Evolutionary conservation across 1,140 invertebrate genomes (phyloP), one percentile per base, ranked within the genome.

Genomic region (Sycophaga agraensis): DNA sequence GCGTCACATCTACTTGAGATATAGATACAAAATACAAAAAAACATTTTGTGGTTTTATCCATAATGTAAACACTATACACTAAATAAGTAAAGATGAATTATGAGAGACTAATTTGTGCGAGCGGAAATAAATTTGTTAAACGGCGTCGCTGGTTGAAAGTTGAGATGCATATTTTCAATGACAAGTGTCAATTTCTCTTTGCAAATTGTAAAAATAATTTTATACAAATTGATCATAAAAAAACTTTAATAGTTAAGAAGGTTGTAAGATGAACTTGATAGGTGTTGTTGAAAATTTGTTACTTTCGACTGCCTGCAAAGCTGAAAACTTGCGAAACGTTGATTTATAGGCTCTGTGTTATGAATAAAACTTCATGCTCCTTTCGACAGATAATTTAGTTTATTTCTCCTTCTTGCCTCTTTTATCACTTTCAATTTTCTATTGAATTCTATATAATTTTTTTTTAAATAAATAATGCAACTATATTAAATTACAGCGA

Each of bases 301-400:
- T 34, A 49, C 48, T 43, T 34, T 37, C 48, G 12, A 51, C 42
- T 45, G 19, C 24, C 35, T 28, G 46, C 31, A 28, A 46, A 22
- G 34, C 17, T 31, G 34, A n/a, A 61, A 54, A 46, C 26, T 49
- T 63, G 46, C 54, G 39, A 53, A 57, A 63, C 22, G 55, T 63
- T 58, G 48, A 58, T 53, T 58, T 63, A 58, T 63, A 58, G 31
- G 40, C 48, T 63, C 55, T 63, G 49, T 63, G 46, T 63, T 63
- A 58, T 63, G 28, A 63, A 63, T 51, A 63, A 63, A 63, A 63
- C 48, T 51, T 63, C 31, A 58, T 63, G 55, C 61, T 63, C 55
- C 58, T 63, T 58, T 58, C 50, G 35, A 63, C 51, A 56, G 51
- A 63, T 50, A 63, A 37, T 50, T 48, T n/a, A n/a, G n/a, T n/a